These are phyloP conservation scores for Cladorhizidae sp. DNA, from an alignment of 37 sponge, comb jelly and placozoan species.

Conservation along the genomic window DNA sequence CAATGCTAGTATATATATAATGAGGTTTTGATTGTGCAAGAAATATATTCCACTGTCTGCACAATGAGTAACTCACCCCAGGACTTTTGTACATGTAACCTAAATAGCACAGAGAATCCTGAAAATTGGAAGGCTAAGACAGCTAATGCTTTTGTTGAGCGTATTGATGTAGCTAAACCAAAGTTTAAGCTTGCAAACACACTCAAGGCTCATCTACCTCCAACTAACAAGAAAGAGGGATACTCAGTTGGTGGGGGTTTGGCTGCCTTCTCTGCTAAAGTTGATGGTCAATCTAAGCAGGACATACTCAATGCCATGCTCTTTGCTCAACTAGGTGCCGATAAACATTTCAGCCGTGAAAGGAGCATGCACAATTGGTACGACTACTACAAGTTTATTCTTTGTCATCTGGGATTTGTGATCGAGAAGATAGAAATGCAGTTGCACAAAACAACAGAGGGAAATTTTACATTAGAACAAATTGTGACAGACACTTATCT, in stretches of 20 bases:
- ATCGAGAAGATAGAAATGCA: background rate
- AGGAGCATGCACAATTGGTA: background rate
- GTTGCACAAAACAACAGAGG: background rate
- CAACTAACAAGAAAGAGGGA: background rate
- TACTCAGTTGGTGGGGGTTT: constrained; percentile 3
- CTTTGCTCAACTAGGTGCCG: constrained; percentile 8
- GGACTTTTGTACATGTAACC: no score
- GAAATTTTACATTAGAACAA: no score
- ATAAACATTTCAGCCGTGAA: background rate
- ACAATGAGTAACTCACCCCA: no score
- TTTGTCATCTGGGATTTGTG: background rate
- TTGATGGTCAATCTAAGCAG: background rate
- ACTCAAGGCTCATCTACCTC: background rate
- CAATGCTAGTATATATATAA: no score
- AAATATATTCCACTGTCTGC: no score
- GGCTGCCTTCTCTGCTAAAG: background rate
- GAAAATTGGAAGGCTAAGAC: no score
- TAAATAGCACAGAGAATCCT: no score
- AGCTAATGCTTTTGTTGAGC: background rate
- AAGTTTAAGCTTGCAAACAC: background rate
- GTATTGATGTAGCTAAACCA: background rate
- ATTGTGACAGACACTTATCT: no score
- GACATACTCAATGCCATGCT: constrained; percentile 8
- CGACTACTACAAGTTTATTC: background rate
- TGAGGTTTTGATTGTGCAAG: no score